A percentile compares a stretch with the other conserved stretches of the same genome.
phyloP scores from a whole-genome alignment of 2,888 invertebrate genomes.

The Philaethria dido region DNA sequence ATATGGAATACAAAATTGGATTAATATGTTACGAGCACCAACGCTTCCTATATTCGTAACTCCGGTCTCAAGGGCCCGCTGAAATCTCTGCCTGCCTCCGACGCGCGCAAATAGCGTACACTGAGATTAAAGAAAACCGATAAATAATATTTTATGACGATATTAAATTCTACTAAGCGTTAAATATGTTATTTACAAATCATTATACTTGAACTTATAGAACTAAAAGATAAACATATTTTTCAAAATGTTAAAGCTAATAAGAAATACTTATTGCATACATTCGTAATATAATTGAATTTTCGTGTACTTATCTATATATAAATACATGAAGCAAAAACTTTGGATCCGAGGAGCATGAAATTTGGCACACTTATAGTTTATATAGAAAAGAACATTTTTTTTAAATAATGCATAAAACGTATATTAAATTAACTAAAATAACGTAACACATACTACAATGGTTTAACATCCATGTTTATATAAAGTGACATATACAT shows the following conservation, averaged over 20 bases:
- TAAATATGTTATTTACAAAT: slow-evolving; percentile 68
- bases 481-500: too few species aligned
- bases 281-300: too few species aligned
- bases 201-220: slow-evolving; percentile 50
- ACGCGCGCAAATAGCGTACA: slow-evolving; percentile 62
- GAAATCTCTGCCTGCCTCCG: slow-evolving; percentile 60
- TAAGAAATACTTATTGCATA: not conserved
- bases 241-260: not conserved
- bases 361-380: too few species aligned
- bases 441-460: too few species aligned
- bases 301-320: too few species aligned
- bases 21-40: slow-evolving; percentile 54
- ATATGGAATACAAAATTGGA: slow-evolving; percentile 49
- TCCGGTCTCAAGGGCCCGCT: slow-evolving; percentile 49
- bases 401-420: too few species aligned
- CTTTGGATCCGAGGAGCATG: too few species aligned
- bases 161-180: slow-evolving; percentile 76
- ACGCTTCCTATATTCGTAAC: slow-evolving; percentile 43
- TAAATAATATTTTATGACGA: slow-evolving; percentile 78
- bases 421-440: too few species aligned
- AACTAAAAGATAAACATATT: not conserved
- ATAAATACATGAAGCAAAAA: too few species aligned
- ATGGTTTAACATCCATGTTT: too few species aligned
- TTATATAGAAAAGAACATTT: too few species aligned
- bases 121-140: slow-evolving; percentile 41